A percentile compares a stretch with the other conserved stretches of the same genome.
phyloP scores from a whole-genome alignment of 2,797 vertebrate species.

The Melanotaenia pygmaea region DNA sequence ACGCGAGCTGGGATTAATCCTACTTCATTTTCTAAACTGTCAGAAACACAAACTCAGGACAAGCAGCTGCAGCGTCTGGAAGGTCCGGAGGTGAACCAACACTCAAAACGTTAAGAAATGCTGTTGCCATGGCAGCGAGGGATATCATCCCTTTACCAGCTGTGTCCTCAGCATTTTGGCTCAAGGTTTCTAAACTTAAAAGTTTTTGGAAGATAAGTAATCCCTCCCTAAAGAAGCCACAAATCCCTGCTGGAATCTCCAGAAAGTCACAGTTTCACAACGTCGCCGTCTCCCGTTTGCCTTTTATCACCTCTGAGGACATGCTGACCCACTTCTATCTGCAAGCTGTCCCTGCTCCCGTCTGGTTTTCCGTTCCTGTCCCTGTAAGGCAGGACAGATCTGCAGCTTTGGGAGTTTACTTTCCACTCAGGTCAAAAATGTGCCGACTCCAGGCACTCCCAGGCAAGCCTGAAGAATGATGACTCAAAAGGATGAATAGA shows the following conservation, averaged over 20 bases:
- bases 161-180: conserved; percentile 30
- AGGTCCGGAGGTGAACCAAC: conserved; percentile 16
- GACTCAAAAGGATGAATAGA: neutral
- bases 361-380: conserved; percentile 60
- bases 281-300: no score
- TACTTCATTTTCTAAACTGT: conserved; percentile 43
- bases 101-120: conserved; percentile 11
- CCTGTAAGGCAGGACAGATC: conserved; percentile 36
- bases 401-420: no score
- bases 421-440: no score
- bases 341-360: conserved; percentile 10
- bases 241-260: neutral
- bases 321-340: conserved; percentile 27
- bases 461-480: neutral
- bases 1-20: conserved; percentile 49
- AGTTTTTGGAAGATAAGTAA: conserved; percentile 3
- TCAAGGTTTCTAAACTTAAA: conserved; percentile 22
- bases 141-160: conserved; percentile 48
- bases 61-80: conserved; percentile 58
- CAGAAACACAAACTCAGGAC: conserved; percentile 24
- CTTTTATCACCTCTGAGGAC: conserved; percentile 41
- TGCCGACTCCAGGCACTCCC: conserved; percentile 10
- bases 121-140: conserved; percentile 43
- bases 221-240: conserved; percentile 10
- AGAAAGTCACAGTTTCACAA: no score